Conservation (phyloP, 2,888 invertebrate species). For the Tiliacea aurago region DNA sequence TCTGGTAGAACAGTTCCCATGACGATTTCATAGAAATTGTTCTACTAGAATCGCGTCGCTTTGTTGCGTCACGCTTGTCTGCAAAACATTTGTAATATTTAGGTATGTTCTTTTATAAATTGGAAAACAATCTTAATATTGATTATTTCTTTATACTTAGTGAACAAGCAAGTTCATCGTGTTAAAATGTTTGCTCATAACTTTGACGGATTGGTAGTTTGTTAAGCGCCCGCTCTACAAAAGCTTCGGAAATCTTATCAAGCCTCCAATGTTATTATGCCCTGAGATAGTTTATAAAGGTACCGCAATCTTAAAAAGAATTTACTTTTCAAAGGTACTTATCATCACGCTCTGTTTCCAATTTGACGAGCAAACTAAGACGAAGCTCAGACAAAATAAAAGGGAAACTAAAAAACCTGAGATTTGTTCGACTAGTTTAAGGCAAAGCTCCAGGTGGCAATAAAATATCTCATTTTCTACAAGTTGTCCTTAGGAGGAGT, state of each 20-base stretch:
- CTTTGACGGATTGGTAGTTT: conserved; percentile 5
- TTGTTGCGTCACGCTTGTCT: no score
- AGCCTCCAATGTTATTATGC: conserved; percentile 40
- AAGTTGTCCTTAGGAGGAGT: conserved; percentile 73
- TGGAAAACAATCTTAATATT: not conserved
- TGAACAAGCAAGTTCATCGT: conserved; percentile 6
- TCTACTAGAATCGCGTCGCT: no score
- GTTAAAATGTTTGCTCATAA: conserved; percentile 13
- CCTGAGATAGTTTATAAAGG: conserved; percentile 14
- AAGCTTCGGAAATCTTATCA: conserved; percentile 39
- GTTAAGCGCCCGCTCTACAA: conserved; percentile 5
- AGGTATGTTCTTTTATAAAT: no score
- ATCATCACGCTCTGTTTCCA: conserved; percentile 41
- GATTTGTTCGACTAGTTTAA: conserved; percentile 60
- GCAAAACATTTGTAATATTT: not conserved
- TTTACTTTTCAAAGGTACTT: conserved; percentile 18
- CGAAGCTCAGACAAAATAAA: conserved; percentile 44
- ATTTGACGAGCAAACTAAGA: conserved; percentile 36
- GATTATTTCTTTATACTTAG: not conserved
- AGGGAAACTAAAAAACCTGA: conserved; percentile 36
- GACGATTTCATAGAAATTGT: no score
- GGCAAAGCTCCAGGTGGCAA: conserved; percentile 59
- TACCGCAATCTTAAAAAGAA: conserved; percentile 19
- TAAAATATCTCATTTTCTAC: conserved; percentile 71
- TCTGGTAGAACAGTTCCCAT: no score